phyloP scores from a whole-genome alignment of 2,888 invertebrate genomes.

The Gari tellinella region DNA sequence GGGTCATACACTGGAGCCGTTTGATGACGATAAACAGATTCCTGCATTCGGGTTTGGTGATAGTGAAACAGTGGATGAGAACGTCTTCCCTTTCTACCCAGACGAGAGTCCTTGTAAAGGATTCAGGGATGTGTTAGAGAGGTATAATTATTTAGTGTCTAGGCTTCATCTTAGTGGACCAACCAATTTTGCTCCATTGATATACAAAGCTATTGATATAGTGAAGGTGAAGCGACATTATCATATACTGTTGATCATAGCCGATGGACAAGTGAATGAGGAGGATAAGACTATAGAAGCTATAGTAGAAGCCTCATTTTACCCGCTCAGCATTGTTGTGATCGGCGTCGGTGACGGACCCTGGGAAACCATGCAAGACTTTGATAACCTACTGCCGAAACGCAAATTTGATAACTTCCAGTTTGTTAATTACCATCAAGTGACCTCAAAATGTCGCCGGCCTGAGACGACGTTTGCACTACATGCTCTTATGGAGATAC shows the following conservation, averaged over 20 bases:
- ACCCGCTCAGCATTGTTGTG: slow-evolving; percentile 85
- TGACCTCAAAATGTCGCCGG: slow-evolving; percentile 76
- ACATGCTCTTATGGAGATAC: slow-evolving; percentile 85
- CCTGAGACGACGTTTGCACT: slow-evolving; percentile 85
- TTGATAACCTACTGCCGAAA: slow-evolving; percentile 85
- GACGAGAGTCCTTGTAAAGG: slow-evolving; percentile 75
- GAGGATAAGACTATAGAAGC: slow-evolving; percentile 85
- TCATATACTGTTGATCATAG: slow-evolving; percentile 85
- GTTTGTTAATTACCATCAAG: slow-evolving; percentile 85
- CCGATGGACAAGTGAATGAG: slow-evolving; percentile 86
- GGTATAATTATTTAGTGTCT: slow-evolving; percentile 84
- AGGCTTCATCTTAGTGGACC: slow-evolving; percentile 85
- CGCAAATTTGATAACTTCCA: slow-evolving; percentile 86
- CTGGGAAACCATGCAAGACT: slow-evolving; percentile 85
- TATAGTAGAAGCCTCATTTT: slow-evolving; percentile 85
- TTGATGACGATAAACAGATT: slow-evolving; percentile 80
- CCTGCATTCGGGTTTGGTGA: slow-evolving; percentile 83
- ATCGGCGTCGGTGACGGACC: slow-evolving; percentile 87
- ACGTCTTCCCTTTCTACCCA: slow-evolving; percentile 77
- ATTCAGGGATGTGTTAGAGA: slow-evolving; percentile 80
- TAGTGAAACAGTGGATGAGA: slow-evolving; percentile 74
- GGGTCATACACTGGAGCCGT: slow-evolving; percentile 81
- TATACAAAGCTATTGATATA: slow-evolving; percentile 85
- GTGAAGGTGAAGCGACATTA: slow-evolving; percentile 80
- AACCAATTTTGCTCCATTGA: slow-evolving; percentile 86